Evolutionary conservation across 2,113 vertebrate genomes (phyloP), one percentile per base, ranked within the genome.

Genomic region (Grammomys dolichurus): DNA sequence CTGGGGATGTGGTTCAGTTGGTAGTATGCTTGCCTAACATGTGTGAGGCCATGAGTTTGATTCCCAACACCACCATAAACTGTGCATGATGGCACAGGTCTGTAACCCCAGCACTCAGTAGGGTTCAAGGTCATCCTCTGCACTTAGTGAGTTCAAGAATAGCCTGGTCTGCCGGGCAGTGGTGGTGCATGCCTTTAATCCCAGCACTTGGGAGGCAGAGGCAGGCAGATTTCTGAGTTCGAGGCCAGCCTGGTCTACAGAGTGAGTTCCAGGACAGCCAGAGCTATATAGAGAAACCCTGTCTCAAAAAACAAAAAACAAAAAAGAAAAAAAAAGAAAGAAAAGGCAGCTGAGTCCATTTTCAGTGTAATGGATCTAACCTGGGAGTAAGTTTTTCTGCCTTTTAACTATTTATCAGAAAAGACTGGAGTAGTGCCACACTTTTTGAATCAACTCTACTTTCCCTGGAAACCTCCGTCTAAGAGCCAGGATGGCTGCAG

Each of bases 341-440:
- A 80, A 93, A 88, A 90, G 84, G 58, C 58, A 93, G 86, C 48
- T 28, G 28, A n/a, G 40, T 72, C 56, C 8, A 31, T 48, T 90
- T 60, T 95, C 69, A 33, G 80, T 76, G 19, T 93, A 92, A 89
- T 90, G 20, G 92, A 78, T 91, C 72, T 78, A 67, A 65, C 16
- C 36, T 33, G 17, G 67, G 14, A 17, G 19, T 11, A 92, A 54
- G 8, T 58, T 86, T 96, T 89, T 81, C 73, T 96, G 85, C n/a
- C 51, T 89, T 95, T 95, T 88, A 80, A 40, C 40, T 40, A 40
- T 40, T 40, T 40, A 63, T 72, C 81, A 80, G 40, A 90, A 43
- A 54, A 85, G 36, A 88, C 40, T 90, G 28, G 20, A 54, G 91
- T 70, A 93, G 46, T 7, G 40, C 26, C 54, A 87, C 11, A 76